These are phyloP conservation scores for Pammene fasciana DNA, from an alignment of 2,888 invertebrate species.

Conservation along the genomic window DNA sequence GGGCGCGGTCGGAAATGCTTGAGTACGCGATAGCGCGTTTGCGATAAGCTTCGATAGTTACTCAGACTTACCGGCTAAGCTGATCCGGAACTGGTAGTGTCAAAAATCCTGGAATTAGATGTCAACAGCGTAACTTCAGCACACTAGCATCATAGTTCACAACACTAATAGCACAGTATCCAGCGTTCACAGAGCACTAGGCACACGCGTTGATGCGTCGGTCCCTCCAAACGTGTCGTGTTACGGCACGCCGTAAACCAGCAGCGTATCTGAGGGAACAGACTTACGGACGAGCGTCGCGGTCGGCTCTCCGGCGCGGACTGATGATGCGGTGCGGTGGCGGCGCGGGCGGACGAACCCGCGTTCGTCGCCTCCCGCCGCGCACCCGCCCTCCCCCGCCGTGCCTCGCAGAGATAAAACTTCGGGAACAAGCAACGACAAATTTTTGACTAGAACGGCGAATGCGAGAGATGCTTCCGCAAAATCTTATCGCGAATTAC, in stretches of 20 bases:
- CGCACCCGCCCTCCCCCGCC: constrained; percentile 54
- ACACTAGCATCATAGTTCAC: constrained; percentile 74
- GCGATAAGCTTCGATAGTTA: constrained; percentile 77
- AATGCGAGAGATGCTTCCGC: constrained; percentile 69
- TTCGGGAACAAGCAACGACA: constrained; percentile 70
- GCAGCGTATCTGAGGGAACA: constrained; percentile 83
- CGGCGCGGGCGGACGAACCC: constrained; percentile 79
- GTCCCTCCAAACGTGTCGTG: constrained; percentile 84
- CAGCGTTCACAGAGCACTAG: constrained; percentile 78
- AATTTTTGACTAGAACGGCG: constrained; percentile 70
- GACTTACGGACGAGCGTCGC: constrained; percentile 78
- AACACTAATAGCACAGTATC: constrained; percentile 78
- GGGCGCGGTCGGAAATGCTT: constrained; percentile 83
- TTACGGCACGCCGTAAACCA: constrained; percentile 83
- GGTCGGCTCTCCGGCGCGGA: constrained; percentile 79
- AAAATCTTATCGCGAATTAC: constrained; percentile 65
- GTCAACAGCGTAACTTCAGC: constrained; percentile 68
- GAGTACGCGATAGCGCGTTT: constrained; percentile 79
- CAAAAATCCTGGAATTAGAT: constrained; percentile 73
- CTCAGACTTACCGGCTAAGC: constrained; percentile 82
- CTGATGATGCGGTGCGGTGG: constrained; percentile 80
- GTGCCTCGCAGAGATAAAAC: constrained; percentile 72
- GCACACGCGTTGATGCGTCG: constrained; percentile 76
- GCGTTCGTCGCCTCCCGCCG: constrained; percentile 62
- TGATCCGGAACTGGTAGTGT: constrained; percentile 81